These are phyloP conservation scores for Napeogenes inachia DNA, from an alignment of 2,888 invertebrate species.

Conservation along the genomic window DNA sequence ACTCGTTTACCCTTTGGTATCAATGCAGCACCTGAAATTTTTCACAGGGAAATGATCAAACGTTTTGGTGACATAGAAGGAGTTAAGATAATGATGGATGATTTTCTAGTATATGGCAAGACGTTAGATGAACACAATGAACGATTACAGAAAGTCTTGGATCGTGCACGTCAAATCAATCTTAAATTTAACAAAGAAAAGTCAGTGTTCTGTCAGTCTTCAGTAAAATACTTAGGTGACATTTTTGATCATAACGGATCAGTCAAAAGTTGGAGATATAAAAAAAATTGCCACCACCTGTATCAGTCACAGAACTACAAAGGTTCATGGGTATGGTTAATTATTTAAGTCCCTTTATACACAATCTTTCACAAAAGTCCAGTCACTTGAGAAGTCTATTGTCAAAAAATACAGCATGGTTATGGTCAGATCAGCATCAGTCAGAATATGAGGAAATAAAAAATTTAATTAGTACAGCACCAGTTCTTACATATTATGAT, in stretches of 20 bases:
- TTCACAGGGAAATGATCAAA: constrained; percentile 29
- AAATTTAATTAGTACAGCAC: constrained; percentile 12
- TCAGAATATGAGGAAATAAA: constrained; percentile 12
- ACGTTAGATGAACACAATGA: constrained; percentile 12
- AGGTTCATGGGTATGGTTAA: constrained; percentile 9
- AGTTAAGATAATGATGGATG: constrained; percentile 30
- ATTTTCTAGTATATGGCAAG: constrained; percentile 26
- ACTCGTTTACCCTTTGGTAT: constrained; percentile 30
- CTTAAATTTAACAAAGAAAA: constrained; percentile 31
- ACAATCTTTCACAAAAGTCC: constrained; percentile 1
- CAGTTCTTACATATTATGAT: constrained; percentile 22
- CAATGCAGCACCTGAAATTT: constrained; percentile 28
- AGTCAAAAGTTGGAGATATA: constrained; percentile 26
- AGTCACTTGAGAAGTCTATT: constrained; percentile 11
- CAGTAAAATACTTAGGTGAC: constrained; percentile 29
- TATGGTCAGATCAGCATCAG: constrained; percentile 20
- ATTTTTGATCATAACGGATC: constrained; percentile 29
- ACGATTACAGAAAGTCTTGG: background rate
- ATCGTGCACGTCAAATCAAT: constrained; percentile 10
- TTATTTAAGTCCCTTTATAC: background rate
- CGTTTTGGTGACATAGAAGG: constrained; percentile 24
- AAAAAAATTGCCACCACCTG: constrained; percentile 28
- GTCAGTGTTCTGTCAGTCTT: constrained; percentile 14
- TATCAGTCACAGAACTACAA: background rate
- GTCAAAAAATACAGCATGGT: constrained; percentile 24